Evolutionary conservation across 2,113 vertebrate genomes (phyloP), one percentile per base, ranked within the genome.

Genomic region (Amphilophus citrinellus): DNA sequence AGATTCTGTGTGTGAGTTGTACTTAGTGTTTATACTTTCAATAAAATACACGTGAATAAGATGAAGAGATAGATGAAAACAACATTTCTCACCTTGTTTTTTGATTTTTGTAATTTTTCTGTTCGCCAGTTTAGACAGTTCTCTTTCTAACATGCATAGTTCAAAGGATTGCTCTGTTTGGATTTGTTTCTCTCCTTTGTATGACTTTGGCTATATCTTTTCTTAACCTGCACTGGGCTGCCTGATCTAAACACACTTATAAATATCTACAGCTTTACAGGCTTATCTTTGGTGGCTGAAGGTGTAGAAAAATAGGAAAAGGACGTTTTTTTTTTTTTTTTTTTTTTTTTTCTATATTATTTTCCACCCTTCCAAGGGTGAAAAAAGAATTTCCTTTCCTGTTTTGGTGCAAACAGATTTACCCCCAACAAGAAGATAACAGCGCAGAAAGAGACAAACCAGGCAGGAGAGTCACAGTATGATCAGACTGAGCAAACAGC

Each of bases 341-440:
- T 17, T 1, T 1, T 42, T 9, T 65, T 30, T 71, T 44, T 84
- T 14, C 7, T 7, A 7, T 2, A 0, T 37, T 14, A 59, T 24
- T 76, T 44, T 73, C 44, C 15, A 39, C 59, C 8, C 17, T 18
- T 32, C n/a, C n/a, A n/a, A 61, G 22, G 14, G 18, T 53, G 56
- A 63, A 2, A 78, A 7, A 65, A 78, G 37, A 71, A 83, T 86
- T 22, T 44, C 27, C 53, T 80, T 83, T 89, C 60, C 76, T 93
- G 91, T 94, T 93, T 92, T 95, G 91, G 89, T 89, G 79, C 84
- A 94, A 95, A 94, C 92, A 91, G 89, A 92, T 92, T 94, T 91
- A 73, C 22, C 50, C 56, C 68, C 79, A 75, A 77, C 7, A 14
- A 75, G 58, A 61, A 71, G 88, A 93, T 83, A 84, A 83, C 50